Conservation (phyloP, 2,797 vertebrate genomes). For the Taeniopygia guttata region DNA sequence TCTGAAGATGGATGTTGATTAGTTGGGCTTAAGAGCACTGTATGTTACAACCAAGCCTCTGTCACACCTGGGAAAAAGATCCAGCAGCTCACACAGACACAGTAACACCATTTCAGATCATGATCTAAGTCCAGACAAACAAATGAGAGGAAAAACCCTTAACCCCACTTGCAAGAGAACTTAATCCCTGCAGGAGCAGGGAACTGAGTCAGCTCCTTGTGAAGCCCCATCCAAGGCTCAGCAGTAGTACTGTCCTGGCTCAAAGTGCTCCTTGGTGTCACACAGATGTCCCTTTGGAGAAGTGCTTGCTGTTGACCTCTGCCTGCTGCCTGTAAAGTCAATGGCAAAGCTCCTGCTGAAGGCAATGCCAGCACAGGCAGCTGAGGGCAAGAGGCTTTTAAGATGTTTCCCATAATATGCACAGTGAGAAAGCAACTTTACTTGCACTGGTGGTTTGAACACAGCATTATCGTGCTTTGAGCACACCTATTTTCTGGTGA, state of each 20-base stretch:
- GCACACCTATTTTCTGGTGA: conserved; percentile 47
- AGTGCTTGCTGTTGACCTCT: not conserved
- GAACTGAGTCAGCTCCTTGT: not conserved
- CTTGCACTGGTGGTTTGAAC: not conserved
- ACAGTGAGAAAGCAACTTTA: not conserved
- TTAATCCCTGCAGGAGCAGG: not conserved
- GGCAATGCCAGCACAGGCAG: not conserved
- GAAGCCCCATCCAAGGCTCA: not conserved
- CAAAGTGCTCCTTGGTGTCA: not conserved
- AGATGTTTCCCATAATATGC: not conserved
- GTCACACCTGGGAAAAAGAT: not conserved
- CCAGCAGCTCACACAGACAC: not conserved
- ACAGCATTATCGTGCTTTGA: conserved; percentile 13
- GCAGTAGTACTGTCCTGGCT: not conserved
- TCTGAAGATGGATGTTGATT: not conserved
- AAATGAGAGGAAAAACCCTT: not conserved
- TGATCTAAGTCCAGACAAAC: not conserved
- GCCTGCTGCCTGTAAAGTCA: not conserved
- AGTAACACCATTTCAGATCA: not conserved
- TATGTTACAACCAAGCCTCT: not conserved
- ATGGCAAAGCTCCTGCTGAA: not conserved
- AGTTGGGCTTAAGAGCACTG: not conserved
- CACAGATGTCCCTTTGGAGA: not conserved
- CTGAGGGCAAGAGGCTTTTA: not conserved
- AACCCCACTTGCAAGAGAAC: not conserved